phyloP scores from a whole-genome alignment of 2,888 invertebrate species.

The Geophilus truncorum region DNA sequence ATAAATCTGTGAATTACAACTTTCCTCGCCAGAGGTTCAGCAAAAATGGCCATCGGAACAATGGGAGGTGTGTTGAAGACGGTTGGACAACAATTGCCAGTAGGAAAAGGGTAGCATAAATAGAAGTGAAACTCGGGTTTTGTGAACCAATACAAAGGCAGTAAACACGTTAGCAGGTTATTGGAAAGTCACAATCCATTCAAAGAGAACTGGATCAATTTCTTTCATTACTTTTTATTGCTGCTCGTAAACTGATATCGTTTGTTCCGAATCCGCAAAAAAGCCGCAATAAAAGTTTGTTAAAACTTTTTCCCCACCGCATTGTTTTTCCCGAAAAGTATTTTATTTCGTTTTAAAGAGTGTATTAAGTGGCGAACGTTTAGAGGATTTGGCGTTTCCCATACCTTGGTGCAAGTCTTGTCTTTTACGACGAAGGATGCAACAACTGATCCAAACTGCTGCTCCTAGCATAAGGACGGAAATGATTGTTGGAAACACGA shows the following conservation, averaged over 20 bases:
- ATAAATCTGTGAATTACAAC: not conserved
- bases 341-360: too few species aligned
- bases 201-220: not conserved
- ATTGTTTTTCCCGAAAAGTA: too few species aligned
- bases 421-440: slow-evolving; percentile 31
- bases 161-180: not conserved
- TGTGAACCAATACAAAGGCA: not conserved
- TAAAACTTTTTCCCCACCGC: too few species aligned
- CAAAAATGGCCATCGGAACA: too few species aligned
- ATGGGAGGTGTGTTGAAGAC: not conserved
- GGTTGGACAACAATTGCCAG: not conserved
- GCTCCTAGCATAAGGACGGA: slow-evolving; percentile 87
- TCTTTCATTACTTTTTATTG: not conserved
- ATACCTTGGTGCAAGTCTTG: slow-evolving; percentile 33
- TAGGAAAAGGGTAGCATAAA: too few species aligned
- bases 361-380: too few species aligned
- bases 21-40: not conserved
- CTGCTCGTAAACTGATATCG: not conserved
- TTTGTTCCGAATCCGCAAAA: not conserved
- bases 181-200: not conserved
- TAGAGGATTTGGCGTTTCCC: too few species aligned
- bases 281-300: not conserved
- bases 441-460: slow-evolving; percentile 85
- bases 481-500: slow-evolving; percentile 88
- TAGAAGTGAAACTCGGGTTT: not conserved